phyloP scores from a whole-genome alignment of 2,113 vertebrate genomes.

The Hipposideros armiger region DNA sequence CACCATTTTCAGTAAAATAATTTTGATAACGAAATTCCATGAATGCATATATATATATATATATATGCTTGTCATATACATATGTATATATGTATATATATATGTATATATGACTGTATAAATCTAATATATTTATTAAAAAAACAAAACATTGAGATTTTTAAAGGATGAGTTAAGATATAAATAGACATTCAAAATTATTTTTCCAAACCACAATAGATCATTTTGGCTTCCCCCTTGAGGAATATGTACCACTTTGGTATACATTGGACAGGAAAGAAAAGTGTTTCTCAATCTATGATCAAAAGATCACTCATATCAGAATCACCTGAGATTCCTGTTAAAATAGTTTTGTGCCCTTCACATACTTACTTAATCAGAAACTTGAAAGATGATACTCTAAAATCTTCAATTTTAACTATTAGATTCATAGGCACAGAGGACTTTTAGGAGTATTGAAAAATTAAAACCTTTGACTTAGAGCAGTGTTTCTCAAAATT shows the following conservation, averaged over 20 bases:
- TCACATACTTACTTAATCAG: not conserved
- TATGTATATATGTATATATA: too few relatives aligned
- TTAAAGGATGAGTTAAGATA: not conserved
- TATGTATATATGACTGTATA: not conserved
- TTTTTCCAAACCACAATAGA: not conserved
- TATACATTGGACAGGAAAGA: not conserved
- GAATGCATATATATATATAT: too few relatives aligned
- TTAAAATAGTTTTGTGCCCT: constrained; percentile 4
- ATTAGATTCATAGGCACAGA: not conserved
- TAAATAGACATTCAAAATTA: not conserved
- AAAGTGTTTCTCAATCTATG: not conserved
- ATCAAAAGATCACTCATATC: not conserved
- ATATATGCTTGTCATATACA: too few relatives aligned
- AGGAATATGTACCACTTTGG: not conserved
- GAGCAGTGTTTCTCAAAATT: not conserved
- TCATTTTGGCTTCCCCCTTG: not conserved
- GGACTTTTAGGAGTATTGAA: not conserved
- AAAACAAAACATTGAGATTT: not conserved
- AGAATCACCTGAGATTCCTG: not conserved
- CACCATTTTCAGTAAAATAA: not conserved
- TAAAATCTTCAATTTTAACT: not conserved
- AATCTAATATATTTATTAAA: not conserved
- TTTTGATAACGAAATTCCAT: not conserved
- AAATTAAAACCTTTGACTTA: not conserved
- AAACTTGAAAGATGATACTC: not conserved